Evolutionary conservation across 2,888 invertebrate genomes (phyloP).

Genomic region (Meta bourneti): DNA sequence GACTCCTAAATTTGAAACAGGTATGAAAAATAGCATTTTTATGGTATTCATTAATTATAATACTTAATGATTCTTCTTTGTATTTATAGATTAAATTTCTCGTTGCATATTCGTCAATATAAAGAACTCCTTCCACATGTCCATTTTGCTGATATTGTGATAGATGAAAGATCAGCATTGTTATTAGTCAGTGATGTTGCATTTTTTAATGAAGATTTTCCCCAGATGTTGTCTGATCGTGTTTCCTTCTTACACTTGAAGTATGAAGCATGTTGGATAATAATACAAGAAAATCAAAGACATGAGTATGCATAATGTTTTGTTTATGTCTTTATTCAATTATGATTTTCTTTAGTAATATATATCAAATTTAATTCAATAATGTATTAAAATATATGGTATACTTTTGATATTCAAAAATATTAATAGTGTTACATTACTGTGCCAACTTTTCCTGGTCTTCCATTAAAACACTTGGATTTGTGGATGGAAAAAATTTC

Average conservation of each 20-base stretch:
- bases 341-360: not conserved
- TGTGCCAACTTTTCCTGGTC: too few species aligned
- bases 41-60: too few species aligned
- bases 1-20: too few species aligned
- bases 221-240: constrained; percentile 13
- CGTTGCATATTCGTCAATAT: constrained; percentile 38
- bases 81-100: constrained; percentile 21
- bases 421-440: too few species aligned
- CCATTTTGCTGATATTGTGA: constrained; percentile 58
- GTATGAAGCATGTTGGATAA: constrained; percentile 59
- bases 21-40: too few species aligned
- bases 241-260: constrained; percentile 43
- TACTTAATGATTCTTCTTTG: not conserved
- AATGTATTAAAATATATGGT: too few species aligned
- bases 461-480: too few species aligned
- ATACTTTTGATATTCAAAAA: too few species aligned
- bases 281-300: constrained; percentile 14
- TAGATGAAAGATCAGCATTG: constrained; percentile 38
- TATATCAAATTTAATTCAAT: not conserved
- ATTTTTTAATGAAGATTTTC: constrained; percentile 1
- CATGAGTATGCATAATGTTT: constrained; percentile 3
- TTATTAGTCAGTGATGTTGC: constrained; percentile 17
- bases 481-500: too few species aligned
- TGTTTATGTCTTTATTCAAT: not conserved
- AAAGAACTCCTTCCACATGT: constrained; percentile 29